Conservation (phyloP, 2,888 invertebrate species). For the Scaptomyza polygonia region DNA sequence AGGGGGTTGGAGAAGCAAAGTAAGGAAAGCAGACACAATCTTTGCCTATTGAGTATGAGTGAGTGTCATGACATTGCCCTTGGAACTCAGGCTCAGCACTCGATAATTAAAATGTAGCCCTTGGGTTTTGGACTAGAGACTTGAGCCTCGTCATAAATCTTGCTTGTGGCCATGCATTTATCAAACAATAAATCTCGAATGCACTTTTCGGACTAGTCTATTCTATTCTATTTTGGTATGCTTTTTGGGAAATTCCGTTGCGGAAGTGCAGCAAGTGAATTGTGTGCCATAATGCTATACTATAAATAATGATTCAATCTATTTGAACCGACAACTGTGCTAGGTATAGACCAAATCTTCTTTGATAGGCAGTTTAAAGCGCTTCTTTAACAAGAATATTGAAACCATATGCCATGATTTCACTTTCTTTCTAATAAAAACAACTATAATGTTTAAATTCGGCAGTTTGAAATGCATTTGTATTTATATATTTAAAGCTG, state of each 20-base stretch:
- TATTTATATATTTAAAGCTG: no score
- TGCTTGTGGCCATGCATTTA: slow-evolving; percentile 23
- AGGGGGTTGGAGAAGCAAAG: not conserved
- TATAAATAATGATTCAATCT: slow-evolving; percentile 40
- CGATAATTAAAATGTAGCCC: slow-evolving; percentile 53
- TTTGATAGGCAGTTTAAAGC: not conserved
- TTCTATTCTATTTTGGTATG: slow-evolving; percentile 5
- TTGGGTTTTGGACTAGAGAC: slow-evolving; percentile 30
- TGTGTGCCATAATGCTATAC: slow-evolving; percentile 34
- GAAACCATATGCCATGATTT: not conserved
- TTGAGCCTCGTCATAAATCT: slow-evolving; percentile 48
- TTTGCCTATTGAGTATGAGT: slow-evolving; percentile 33
- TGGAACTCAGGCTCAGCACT: slow-evolving; percentile 26
- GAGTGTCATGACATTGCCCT: slow-evolving; percentile 45
- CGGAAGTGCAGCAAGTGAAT: slow-evolving; percentile 18
- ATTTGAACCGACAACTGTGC: slow-evolving; percentile 1
- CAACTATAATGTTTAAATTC: no score
- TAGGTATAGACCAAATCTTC: slow-evolving; percentile 1
- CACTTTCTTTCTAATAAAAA: no score
- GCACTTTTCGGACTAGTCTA: slow-evolving; percentile 24
- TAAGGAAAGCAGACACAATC: not conserved
- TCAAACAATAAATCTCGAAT: slow-evolving; percentile 36
- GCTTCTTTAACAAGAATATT: not conserved
- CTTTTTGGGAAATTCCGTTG: not conserved
- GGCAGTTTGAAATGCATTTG: no score